These are phyloP conservation scores for Phallusia fumigata DNA, from an alignment of 23 tunicate genomes.

Conservation along the genomic window DNA sequence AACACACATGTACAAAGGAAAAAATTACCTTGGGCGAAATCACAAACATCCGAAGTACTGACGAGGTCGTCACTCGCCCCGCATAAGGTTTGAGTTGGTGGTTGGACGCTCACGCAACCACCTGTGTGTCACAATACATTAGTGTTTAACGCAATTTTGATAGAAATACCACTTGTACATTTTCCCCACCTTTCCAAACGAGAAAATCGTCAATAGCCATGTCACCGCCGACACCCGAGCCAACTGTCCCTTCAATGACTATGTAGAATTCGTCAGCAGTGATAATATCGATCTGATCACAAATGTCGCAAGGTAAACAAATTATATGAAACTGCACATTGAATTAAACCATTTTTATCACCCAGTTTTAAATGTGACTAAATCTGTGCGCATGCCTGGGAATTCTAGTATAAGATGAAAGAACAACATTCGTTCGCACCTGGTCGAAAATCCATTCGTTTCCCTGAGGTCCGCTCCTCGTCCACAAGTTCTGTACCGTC, in stretches of 20 bases:
- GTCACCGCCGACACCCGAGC: conserved; percentile 68
- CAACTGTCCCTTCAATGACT: conserved; percentile 69
- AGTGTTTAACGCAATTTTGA: neutral
- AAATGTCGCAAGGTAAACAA: too few species aligned
- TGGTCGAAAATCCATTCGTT: conserved; percentile 48
- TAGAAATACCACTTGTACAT: neutral
- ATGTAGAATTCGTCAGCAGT: conserved; percentile 63
- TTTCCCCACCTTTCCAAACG: conserved; percentile 59
- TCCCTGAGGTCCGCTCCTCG: conserved; percentile 32
- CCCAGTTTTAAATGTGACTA: too few species aligned
- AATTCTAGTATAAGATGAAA: too few species aligned
- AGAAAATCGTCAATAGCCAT: conserved; percentile 79
- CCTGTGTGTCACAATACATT: conserved; percentile 22
- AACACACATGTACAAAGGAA: neutral
- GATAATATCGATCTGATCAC: conserved; percentile 69
- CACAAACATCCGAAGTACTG: conserved; percentile 56
- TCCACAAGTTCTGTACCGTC: conserved; percentile 15
- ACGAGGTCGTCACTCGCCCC: conserved; percentile 48
- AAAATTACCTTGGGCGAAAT: conserved; percentile 52
- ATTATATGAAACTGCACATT: too few species aligned
- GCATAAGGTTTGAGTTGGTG: conserved; percentile 53
- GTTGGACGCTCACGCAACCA: conserved; percentile 52
- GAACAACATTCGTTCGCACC: neutral
- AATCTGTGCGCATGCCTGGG: too few species aligned
- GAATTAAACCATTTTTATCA: too few species aligned